Conservation (phyloP, 2,888 invertebrate genomes). For the Nomada fucata region DNA sequence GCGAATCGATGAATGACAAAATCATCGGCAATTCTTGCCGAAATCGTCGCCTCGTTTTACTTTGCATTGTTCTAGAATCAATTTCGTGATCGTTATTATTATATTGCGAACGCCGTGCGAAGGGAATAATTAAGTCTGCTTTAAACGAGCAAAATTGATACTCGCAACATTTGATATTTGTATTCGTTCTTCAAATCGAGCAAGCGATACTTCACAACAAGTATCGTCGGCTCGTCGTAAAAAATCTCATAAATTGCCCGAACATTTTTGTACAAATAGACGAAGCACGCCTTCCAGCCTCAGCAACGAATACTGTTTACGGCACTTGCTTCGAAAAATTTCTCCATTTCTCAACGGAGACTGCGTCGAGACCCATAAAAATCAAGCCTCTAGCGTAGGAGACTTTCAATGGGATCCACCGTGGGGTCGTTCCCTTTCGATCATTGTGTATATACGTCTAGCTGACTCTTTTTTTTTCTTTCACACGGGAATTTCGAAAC, state of each 20-base stretch:
- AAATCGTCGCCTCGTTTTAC: no score
- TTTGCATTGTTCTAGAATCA: no score
- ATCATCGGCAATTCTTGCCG: no score
- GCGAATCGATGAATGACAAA: neutral
- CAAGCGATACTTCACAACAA: neutral
- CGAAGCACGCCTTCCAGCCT: neutral
- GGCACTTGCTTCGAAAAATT: neutral
- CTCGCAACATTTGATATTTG: no score
- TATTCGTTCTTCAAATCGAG: neutral
- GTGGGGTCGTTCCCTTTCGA: slow-evolving; percentile 7
- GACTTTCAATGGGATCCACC: neutral
- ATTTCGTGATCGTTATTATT: no score
- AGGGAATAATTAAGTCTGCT: no score
- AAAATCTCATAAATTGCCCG: neutral
- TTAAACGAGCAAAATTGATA: no score
- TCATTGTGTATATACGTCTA: slow-evolving; percentile 7
- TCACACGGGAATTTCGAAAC: slow-evolving; percentile 57
- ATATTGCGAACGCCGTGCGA: no score
- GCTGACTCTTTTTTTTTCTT: slow-evolving; percentile 33
- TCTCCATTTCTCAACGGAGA: neutral
- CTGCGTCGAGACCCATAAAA: slow-evolving; percentile 1
- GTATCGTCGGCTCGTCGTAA: neutral
- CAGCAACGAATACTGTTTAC: neutral
- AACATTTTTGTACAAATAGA: neutral
- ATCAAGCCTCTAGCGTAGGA: neutral